Evolutionary conservation across 2,113 vertebrate species (phyloP).

Genomic region (Pogona vitticeps): DNA sequence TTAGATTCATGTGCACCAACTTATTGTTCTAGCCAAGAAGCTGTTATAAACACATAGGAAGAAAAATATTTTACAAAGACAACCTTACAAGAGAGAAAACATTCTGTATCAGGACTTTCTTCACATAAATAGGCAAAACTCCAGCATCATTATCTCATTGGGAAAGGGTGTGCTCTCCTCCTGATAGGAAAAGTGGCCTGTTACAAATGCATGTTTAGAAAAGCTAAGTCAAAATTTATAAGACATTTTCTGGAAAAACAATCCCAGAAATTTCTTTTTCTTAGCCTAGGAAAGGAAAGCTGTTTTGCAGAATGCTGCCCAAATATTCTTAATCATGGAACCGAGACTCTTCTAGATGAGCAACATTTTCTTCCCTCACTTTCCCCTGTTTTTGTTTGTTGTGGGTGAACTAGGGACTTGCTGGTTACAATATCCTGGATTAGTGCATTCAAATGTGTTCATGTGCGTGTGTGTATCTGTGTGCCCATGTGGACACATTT

Average conservation of each 20-base stretch:
- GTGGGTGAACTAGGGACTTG: no score
- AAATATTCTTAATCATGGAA: not conserved
- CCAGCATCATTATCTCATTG: not conserved
- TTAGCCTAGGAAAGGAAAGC: not conserved
- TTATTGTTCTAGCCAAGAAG: not conserved
- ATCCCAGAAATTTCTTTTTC: not conserved
- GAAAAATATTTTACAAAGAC: constrained; percentile 11
- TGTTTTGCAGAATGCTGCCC: not conserved
- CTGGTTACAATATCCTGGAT: no score
- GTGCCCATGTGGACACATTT: no score
- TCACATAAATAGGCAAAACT: not conserved
- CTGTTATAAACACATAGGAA: not conserved
- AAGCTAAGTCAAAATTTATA: not conserved
- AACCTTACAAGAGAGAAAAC: not conserved
- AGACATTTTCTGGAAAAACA: not conserved
- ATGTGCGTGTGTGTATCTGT: no score
- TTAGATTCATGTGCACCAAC: not conserved
- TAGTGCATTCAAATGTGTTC: no score
- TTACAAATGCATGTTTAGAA: not conserved
- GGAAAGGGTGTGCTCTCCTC: not conserved
- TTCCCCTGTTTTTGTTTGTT: no score
- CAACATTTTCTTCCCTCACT: no score
- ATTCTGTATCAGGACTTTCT: not conserved
- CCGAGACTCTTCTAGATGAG: no score
- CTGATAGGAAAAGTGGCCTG: not conserved